Base-by-base conservation (phyloP, 1,140 invertebrate genomes). In the Drosophila busckii region DNA sequence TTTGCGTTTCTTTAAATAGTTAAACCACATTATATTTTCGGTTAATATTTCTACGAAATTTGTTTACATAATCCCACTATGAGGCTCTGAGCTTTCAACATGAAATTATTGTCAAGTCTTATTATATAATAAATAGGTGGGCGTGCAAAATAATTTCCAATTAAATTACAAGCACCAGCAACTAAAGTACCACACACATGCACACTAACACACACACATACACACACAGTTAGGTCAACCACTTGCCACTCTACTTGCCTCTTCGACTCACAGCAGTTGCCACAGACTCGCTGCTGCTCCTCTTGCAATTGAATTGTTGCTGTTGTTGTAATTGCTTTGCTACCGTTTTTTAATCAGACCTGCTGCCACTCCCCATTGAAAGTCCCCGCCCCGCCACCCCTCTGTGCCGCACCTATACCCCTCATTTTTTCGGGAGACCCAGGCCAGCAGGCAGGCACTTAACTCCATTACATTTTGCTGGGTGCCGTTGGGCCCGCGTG, bases 281-380 rank as follows among this genome's bases (percentile, higher is more conserved):
- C 42, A 16, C 31, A 29, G 23, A 20, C 26, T 15, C 20, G 19
- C 38, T 42, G 22, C 15, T 34, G 37, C 17, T 34, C 45, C 46
- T 48, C 49, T 48, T 69, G 66, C 75, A 82, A 82, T 82, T 82
- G 69, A 82, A 82, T 82, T 82, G 76, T 82, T 82, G 60, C 65
- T 83, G 76, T 82, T 82, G 75, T 82, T 82, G 75, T 82, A 82
- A 82, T 82, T 82, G 75, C 69, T 83, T 66, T 75, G 76, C 75
- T 82, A 82, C 75, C 76, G 75, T 80, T 82, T 75, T 68, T 68
- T 73, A 78, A 65, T 64, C 64, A 60, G 50, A 56, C 40, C 55
- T 62, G 20, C 52, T 28, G 25, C 53, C 25, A 25, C 37, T 13
- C 20, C 22, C 13, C 10, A 60, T 40, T 42, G 29, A 31, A 37